phyloP scores from a whole-genome alignment of 2,113 vertebrate species.

The Daubentonia madagascariensis region DNA sequence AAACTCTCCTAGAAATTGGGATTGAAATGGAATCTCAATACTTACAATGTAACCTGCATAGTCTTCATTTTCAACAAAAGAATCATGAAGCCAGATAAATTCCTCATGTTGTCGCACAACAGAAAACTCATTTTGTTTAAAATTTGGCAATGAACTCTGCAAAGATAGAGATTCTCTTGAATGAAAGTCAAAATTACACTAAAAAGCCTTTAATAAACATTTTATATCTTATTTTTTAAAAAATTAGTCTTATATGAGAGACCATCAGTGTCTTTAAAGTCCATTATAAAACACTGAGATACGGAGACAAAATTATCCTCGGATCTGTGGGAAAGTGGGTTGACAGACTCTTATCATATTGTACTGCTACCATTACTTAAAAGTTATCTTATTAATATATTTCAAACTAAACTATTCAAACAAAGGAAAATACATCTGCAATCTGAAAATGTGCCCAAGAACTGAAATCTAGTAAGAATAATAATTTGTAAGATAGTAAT shows the following conservation, averaged over 20 bases:
- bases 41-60: slow-evolving; percentile 99
- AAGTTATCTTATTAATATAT: not conserved
- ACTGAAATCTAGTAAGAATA: not conserved
- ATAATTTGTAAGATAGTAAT: not conserved
- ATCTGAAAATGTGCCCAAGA: not conserved
- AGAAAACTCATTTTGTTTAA: slow-evolving; percentile 99
- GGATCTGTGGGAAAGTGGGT: not conserved
- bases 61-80: slow-evolving; percentile 98
- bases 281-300: not conserved
- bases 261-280: not conserved
- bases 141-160: slow-evolving; percentile 98
- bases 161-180: slow-evolving; percentile 56
- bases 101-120: slow-evolving; percentile 99
- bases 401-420: slow-evolving; percentile 10
- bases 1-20: slow-evolving; percentile 7
- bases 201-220: slow-evolving; percentile 12
- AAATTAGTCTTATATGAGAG: not conserved
- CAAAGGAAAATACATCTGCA: not conserved
- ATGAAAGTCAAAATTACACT: slow-evolving; percentile 49
- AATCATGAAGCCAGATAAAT: slow-evolving; percentile 99
- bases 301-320: not conserved
- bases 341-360: not conserved
- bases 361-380: not conserved
- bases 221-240: slow-evolving; percentile 7
- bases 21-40: slow-evolving; percentile 65